Base-by-base conservation (phyloP, 1,140 invertebrate genomes). In the Dufourea novaeangliae region DNA sequence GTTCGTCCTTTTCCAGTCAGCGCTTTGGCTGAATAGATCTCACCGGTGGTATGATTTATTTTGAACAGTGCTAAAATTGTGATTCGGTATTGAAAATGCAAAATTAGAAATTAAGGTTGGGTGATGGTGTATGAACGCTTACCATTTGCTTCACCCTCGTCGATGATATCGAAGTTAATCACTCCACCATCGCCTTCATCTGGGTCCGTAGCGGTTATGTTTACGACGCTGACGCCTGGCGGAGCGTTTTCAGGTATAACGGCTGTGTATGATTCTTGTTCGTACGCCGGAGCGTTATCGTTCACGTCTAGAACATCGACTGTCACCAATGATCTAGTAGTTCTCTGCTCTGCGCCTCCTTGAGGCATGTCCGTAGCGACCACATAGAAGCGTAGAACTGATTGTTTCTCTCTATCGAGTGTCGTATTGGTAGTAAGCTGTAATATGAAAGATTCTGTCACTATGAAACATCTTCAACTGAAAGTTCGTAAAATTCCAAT, bases 241-340 rank as follows among this genome's bases (percentile, higher is more conserved):
- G 93, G 92, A 0, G 95, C 95, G 82, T 97, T 97, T 89, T 98
- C 97, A 6, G 95, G 94, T 17, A 97, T 94, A 1, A 96, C 95
- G 0, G 93, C 92, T 0, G 92, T 94, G 59, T 94, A 94, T 1
- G 90, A 90, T 56, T 92, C 88, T 63, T 93, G 92, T 0, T 90
- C 86, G 56, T 94, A 94, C 27, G 75, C 85, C 0, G 96, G 96
- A 22, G 95, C 93, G 88, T 97, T 97, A 79, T 98, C 97, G 85
- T 98, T 97, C 0, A 97, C 95, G 89, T 97, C 97, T 0, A 96
- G 88, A 5, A 98, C 94, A 81, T 96, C 95, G 6, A 97, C 93
- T 0, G 94, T 93, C 0, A 97, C 93, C 77, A 95, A 90, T 2
- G 94, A 94, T 27, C 93, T 90, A 4, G 94, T 92, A 27, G 94